phyloP scores from a whole-genome alignment of 2,113 vertebrate species.

The Pseudorhombus dupliciocellatus region DNA sequence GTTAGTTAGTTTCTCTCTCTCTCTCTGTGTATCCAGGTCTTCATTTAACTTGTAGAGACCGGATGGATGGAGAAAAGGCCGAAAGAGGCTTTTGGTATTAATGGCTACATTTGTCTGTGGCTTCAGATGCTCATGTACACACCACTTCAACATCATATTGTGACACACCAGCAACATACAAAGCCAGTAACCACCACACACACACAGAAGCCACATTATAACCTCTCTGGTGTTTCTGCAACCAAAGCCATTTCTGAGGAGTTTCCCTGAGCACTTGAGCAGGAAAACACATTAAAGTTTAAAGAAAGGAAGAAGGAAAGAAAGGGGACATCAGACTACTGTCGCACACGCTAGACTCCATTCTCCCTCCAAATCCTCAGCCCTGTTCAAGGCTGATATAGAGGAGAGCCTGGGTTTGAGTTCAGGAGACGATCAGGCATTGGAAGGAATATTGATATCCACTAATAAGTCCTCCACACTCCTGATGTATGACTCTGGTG shows the following conservation, averaged over 20 bases:
- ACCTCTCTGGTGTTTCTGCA: slow-evolving; percentile 76
- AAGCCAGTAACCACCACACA: slow-evolving; percentile 4
- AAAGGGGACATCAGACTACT: slow-evolving; percentile 54
- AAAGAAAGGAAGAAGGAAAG: slow-evolving; percentile 53
- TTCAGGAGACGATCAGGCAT: slow-evolving; percentile 10
- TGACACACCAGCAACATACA: slow-evolving; percentile 29
- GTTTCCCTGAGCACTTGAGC: slow-evolving; percentile 77
- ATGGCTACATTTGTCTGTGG: slow-evolving; percentile 75
- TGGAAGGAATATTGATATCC: slow-evolving; percentile 44
- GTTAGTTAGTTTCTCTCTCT: slow-evolving; percentile 69
- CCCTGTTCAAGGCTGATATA: slow-evolving; percentile 3
- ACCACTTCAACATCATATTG: slow-evolving; percentile 66
- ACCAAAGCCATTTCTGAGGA: slow-evolving; percentile 79
- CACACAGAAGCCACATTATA: slow-evolving; percentile 55
- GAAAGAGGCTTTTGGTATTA: slow-evolving; percentile 60
- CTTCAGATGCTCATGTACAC: slow-evolving; percentile 69
- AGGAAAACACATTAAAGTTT: slow-evolving; percentile 81
- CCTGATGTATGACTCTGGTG: slow-evolving; percentile 15
- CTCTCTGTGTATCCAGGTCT: slow-evolving; percentile 37
- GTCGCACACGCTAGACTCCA: slow-evolving; percentile 30
- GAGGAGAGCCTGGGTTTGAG: neutral
- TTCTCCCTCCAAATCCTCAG: neutral
- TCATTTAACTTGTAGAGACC: slow-evolving; percentile 28
- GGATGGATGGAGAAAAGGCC: slow-evolving; percentile 39
- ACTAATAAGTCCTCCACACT: slow-evolving; percentile 34